Percentiles rank a stretch among this genome's conserved stretches.
These are phyloP conservation scores for Sebastes oblongus DNA, from an alignment of 2,797 vertebrate species.

Conservation along the genomic window DNA sequence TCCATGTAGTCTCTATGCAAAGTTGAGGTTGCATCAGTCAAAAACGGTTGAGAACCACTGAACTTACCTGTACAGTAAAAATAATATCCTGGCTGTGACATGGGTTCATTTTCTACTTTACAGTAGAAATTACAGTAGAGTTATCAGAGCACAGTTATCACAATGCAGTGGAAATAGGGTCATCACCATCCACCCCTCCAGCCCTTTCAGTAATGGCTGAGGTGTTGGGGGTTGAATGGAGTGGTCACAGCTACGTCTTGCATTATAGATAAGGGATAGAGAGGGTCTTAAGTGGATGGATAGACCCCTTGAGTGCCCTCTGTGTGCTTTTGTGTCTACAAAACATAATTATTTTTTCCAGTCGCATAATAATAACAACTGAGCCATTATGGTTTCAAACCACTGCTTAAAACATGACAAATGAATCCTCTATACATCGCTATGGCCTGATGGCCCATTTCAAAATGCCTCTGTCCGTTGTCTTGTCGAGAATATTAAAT, in stretches of 20 bases:
- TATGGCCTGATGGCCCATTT: background rate
- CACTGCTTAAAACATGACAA: background rate
- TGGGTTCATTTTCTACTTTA: background rate
- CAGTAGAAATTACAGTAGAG: background rate
- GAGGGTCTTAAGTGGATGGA: slow-evolving; percentile 61
- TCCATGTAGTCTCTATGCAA: background rate
- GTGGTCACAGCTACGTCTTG: slow-evolving; percentile 48
- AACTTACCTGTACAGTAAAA: background rate
- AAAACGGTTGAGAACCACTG: background rate
- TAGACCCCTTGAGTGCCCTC: slow-evolving; percentile 50
- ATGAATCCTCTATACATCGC: background rate
- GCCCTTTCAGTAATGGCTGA: slow-evolving; percentile 15
- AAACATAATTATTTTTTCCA: slow-evolving; percentile 26
- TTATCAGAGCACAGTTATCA: background rate
- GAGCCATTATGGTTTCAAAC: slow-evolving; percentile 1
- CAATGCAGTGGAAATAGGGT: slow-evolving; percentile 8
- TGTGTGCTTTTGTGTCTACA: slow-evolving; percentile 20
- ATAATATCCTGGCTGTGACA: background rate
- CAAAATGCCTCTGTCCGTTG: background rate
- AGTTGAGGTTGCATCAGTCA: background rate
- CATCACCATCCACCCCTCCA: background rate
- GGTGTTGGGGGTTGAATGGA: slow-evolving; percentile 34
- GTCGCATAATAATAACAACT: slow-evolving; percentile 1
- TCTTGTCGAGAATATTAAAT: background rate
- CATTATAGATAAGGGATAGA: slow-evolving; percentile 70